phyloP scores from a whole-genome alignment of 2,888 invertebrate genomes.

The Mycalesis mineus region DNA sequence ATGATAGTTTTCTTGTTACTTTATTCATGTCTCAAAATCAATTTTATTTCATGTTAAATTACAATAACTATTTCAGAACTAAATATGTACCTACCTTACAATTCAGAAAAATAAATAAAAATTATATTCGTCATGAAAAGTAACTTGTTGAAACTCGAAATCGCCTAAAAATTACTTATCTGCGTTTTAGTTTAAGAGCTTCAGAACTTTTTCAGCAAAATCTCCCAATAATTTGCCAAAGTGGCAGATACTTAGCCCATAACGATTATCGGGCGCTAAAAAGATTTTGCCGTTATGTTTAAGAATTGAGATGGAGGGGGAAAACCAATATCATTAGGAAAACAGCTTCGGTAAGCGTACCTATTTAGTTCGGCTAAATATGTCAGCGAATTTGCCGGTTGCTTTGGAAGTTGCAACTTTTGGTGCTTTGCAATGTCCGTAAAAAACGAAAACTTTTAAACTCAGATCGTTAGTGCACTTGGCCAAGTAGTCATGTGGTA shows the following conservation, averaged over 20 bases:
- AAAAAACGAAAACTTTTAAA: too few relatives aligned
- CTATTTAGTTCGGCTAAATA: background rate
- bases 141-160: background rate
- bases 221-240: slow-evolving; percentile 76
- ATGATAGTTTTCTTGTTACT: too few relatives aligned
- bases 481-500: too few relatives aligned
- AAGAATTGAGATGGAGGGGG: slow-evolving; percentile 34
- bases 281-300: slow-evolving; percentile 48
- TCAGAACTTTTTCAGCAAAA: slow-evolving; percentile 58
- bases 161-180: background rate
- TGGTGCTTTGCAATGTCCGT: too few relatives aligned
- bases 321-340: slow-evolving; percentile 22
- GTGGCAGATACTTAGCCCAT: slow-evolving; percentile 73
- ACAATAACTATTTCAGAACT: too few relatives aligned
- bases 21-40: too few relatives aligned
- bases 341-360: slow-evolving; percentile 1
- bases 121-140: too few relatives aligned
- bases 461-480: too few relatives aligned
- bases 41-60: too few relatives aligned
- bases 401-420: background rate
- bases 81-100: too few relatives aligned
- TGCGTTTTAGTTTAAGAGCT: background rate
- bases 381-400: background rate
- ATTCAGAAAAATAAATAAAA: too few relatives aligned
- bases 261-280: slow-evolving; percentile 72